Conservation (phyloP, 1,140 invertebrate genomes). For the Trichonephila clavata region DNA sequence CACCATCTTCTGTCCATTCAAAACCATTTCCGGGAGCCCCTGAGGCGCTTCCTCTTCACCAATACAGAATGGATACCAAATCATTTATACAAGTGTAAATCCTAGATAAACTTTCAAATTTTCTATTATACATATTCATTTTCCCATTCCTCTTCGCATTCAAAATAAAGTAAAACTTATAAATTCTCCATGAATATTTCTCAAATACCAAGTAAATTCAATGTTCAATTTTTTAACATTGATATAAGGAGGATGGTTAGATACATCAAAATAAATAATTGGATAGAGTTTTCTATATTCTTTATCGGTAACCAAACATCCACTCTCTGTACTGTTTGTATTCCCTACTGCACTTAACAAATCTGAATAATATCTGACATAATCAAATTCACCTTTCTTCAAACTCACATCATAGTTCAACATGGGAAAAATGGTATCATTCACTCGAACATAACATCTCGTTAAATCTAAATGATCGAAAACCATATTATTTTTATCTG, state of each 20-base stretch:
- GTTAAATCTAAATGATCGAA: not conserved
- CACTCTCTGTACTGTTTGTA: not conserved
- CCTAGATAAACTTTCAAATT: not conserved
- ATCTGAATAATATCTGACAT: not conserved
- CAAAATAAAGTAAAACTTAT: constrained; percentile 21
- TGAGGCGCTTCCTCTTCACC: not conserved
- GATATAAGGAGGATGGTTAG: not conserved
- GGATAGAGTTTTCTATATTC: constrained; percentile 9
- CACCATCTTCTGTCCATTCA: constrained; percentile 33
- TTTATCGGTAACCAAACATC: not conserved
- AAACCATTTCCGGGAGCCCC: constrained; percentile 18
- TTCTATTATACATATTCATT: not conserved
- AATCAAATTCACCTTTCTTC: not conserved
- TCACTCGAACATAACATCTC: not conserved
- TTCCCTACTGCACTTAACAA: not conserved
- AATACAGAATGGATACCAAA: constrained; percentile 19
- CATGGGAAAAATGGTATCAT: not conserved
- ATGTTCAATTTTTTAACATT: not conserved
- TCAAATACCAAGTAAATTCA: not conserved
- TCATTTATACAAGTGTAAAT: not conserved
- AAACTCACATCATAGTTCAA: constrained; percentile 16
- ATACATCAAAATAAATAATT: not conserved
- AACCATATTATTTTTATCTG: not conserved
- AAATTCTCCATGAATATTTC: not conserved
- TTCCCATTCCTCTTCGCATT: not conserved